These are phyloP conservation scores for Sinocyclocheilus maitianheensis DNA, from an alignment of 2,113 vertebrate genomes.

Conservation along the genomic window DNA sequence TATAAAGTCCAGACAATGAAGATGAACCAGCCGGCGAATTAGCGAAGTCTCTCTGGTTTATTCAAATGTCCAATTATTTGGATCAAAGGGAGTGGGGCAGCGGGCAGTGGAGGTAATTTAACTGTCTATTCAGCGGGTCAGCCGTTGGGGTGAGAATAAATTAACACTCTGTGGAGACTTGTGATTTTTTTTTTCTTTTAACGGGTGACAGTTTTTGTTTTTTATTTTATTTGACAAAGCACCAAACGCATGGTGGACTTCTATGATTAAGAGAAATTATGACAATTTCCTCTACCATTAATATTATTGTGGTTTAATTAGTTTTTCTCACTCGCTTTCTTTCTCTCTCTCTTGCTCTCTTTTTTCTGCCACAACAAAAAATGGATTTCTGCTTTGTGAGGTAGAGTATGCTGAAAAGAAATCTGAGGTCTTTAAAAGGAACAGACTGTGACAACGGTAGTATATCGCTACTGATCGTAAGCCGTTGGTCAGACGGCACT, in stretches of 20 bases:
- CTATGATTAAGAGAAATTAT: conserved; percentile 61
- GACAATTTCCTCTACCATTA: conserved; percentile 59
- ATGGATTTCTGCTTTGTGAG: conserved; percentile 41
- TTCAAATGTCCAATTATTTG: conserved; percentile 57
- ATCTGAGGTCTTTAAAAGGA: neutral
- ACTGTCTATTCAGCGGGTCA: conserved; percentile 64
- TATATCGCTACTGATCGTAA: neutral
- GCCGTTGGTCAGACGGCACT: neutral
- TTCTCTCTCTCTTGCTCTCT: neutral
- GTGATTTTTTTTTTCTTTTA: conserved; percentile 65
- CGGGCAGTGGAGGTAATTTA: conserved; percentile 51
- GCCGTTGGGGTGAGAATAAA: conserved; percentile 71
- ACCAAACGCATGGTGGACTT: conserved; percentile 53
- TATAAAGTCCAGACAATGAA: conserved; percentile 25
- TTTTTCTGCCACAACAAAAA: conserved; percentile 41
- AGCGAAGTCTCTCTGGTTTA: conserved; percentile 53
- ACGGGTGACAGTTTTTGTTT: conserved; percentile 63
- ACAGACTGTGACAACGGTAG: neutral
- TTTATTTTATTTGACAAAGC: conserved; percentile 70
- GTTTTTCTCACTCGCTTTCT: conserved; percentile 33
- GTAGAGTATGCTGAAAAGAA: neutral
- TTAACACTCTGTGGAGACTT: conserved; percentile 70
- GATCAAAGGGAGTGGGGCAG: conserved; percentile 50
- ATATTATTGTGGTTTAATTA: conserved; percentile 66
- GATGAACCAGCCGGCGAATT: conserved; percentile 44